Evolutionary conservation across 2,888 invertebrate genomes (phyloP).

Genomic region (Lobophora halterata): DNA sequence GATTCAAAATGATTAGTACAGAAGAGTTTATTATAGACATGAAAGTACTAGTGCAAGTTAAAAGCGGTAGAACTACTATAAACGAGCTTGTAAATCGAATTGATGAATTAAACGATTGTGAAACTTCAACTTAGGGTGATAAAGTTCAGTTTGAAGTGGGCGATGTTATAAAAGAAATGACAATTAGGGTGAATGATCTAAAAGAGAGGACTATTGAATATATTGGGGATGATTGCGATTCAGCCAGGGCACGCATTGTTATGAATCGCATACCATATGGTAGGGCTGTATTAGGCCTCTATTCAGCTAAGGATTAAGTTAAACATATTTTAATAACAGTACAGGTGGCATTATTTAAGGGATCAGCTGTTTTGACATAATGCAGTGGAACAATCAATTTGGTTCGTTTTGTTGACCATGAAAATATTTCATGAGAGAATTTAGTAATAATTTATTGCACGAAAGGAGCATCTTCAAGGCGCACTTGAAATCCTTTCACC

Average conservation of each 20-base stretch:
- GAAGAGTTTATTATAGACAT: constrained; percentile 28
- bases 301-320: constrained; percentile 53
- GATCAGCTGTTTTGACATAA: constrained; percentile 31
- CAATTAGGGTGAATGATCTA: constrained; percentile 74
- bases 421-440: no score
- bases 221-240: constrained; percentile 65
- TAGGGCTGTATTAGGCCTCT: constrained; percentile 57
- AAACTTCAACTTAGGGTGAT: constrained; percentile 13
- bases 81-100: constrained; percentile 53
- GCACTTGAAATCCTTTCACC: no score
- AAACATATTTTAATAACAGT: constrained; percentile 68
- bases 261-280: constrained; percentile 68
- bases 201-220: constrained; percentile 61
- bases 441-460: no score
- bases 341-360: constrained; percentile 53
- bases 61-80: constrained; percentile 56
- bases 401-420: no score
- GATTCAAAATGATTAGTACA: constrained; percentile 32
- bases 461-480: no score
- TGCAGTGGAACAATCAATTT: not conserved
- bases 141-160: constrained; percentile 36
- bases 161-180: constrained; percentile 42
- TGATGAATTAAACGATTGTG: constrained; percentile 23
- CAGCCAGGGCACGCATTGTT: constrained; percentile 54
- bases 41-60: constrained; percentile 52